A percentile compares a stretch with the other conserved stretches of the same genome.
Conservation (phyloP, 2,888 invertebrate genomes). For the Ophion slaviceki region DNA sequence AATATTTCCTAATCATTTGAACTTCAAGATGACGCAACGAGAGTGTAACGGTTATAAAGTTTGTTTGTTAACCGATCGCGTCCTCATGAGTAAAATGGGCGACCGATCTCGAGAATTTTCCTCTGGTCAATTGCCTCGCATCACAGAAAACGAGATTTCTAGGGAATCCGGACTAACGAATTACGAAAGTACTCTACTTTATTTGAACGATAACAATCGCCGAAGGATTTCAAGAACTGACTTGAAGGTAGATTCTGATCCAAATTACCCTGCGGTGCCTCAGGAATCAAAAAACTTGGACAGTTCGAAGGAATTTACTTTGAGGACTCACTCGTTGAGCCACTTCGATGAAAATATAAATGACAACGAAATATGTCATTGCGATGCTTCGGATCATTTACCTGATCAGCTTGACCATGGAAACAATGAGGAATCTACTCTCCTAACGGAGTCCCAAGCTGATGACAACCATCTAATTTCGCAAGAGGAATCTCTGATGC, state of each 20-base stretch:
- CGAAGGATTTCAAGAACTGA: not conserved
- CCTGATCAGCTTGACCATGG: not conserved
- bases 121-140: conserved; percentile 10
- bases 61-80: conserved; percentile 68
- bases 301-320: not conserved
- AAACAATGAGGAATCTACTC: not conserved
- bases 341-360: not conserved
- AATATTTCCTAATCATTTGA: conserved; percentile 69
- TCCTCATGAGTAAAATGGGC: conserved; percentile 67
- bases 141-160: conserved; percentile 24
- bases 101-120: conserved; percentile 11
- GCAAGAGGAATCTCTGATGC: not conserved
- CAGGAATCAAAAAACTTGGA: not conserved
- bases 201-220: not conserved
- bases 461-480: not conserved
- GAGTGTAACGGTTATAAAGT: conserved; percentile 55
- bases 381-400: not conserved
- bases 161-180: conserved; percentile 22
- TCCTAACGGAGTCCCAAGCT: not conserved
- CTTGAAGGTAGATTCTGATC: not conserved
- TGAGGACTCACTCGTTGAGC: not conserved
- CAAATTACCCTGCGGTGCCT: not conserved
- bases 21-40: conserved; percentile 68
- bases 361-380: not conserved
- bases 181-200: conserved; percentile 7